Evolutionary conservation across 1,140 invertebrate species (phyloP), one percentile per base, ranked within the genome.

Genomic region (Heliothis subflexa): DNA sequence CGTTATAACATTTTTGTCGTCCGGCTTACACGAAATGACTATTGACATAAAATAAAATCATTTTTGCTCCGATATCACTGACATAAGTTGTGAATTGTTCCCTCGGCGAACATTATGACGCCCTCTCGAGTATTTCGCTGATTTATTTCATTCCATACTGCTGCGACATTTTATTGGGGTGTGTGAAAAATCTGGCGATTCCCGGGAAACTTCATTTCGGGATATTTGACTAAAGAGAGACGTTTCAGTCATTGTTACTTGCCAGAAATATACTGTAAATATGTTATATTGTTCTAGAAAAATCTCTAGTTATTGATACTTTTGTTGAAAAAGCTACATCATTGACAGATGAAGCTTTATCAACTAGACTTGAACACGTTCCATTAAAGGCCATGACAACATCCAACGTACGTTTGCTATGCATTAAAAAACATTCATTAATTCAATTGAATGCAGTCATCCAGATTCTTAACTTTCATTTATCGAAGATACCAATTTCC

Each of bases 1-100:
- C 33, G 33, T 33, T 33, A 33, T 33, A 55, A 55, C n/a, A 55
- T 61, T 25, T 40, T 40, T 47, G n/a, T 18, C 40, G 18, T 64
- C 33, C 40, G 40, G 61, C 61, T 64, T 16, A 16, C 61, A 64
- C n/a, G 40, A 64, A 64, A 64, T 64, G 33, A 40, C 61, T 64
- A 64, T 64, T 64, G 40, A 64, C 61, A 64, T 47, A 33, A 61
- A 33, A 64, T 64, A 47, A 47, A 64, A 64, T 16, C n/a, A 45
- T 40, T 47, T 47, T 45, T 18, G 28, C 16, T 12, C 40, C 61
- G 61, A 47, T 64, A 64, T 45, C 16, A 45, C 33, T 47, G 61
- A 64, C 61, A 64, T 64, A 64, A 64, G 61, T 64, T 64, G 61
- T 64, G 16, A 64, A 64, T 64, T 64, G 61, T 64, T 64, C 61